Percentiles rank a stretch among this genome's conserved stretches.
These are phyloP conservation scores for Mactromeris polynyma DNA, from an alignment of 2,888 invertebrate species.

Conservation along the genomic window DNA sequence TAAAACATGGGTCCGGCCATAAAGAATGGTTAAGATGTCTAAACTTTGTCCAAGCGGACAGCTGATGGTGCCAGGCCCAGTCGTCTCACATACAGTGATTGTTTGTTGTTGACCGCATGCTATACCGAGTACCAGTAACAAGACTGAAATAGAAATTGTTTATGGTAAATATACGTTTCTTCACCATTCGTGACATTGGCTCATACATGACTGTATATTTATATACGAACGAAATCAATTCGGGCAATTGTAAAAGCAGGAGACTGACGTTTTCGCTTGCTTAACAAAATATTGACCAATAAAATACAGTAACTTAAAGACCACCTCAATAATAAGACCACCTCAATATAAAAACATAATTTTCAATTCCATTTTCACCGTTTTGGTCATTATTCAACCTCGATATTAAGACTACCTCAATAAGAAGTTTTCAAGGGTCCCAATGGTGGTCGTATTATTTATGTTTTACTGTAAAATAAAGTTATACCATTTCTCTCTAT, in stretches of 20 bases:
- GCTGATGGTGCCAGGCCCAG: conserved; percentile 39
- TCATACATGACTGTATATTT: not conserved
- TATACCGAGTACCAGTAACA: conserved; percentile 7
- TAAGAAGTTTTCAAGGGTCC: too few relatives aligned
- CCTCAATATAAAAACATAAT: too few relatives aligned
- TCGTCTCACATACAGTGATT: conserved; percentile 53
- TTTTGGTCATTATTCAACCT: too few relatives aligned
- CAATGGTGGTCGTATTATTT: too few relatives aligned
- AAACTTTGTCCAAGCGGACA: conserved; percentile 56
- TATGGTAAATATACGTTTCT: not conserved
- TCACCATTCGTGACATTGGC: not conserved
- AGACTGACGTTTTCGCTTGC: too few relatives aligned
- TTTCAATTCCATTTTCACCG: too few relatives aligned
- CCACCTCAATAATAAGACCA: too few relatives aligned
- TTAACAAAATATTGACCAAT: too few relatives aligned
- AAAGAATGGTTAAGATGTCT: conserved; percentile 47
- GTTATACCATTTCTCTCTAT: too few relatives aligned
- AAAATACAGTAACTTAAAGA: too few relatives aligned
- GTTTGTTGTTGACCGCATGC: conserved; percentile 24
- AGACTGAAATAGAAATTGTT: conserved; percentile 45
- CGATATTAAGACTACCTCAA: too few relatives aligned
- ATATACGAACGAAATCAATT: not conserved
- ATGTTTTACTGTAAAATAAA: too few relatives aligned
- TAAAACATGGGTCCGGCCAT: conserved; percentile 55
- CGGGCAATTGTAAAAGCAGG: not conserved